Evolutionary conservation across 1,140 invertebrate species (phyloP).

Genomic region (Drosophila pseudoobscura): DNA sequence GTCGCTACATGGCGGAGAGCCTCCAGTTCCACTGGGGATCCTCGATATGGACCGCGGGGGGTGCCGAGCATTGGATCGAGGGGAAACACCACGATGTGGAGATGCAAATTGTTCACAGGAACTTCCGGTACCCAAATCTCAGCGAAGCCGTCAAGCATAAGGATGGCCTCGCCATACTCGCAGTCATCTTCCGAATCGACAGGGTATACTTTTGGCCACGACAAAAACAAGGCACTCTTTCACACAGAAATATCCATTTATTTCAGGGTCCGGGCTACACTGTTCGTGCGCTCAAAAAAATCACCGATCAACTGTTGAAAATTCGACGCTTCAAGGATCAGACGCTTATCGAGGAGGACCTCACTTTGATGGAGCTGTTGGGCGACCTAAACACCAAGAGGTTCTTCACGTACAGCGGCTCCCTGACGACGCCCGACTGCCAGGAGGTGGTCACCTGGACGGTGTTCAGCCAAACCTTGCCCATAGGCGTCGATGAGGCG

Average conservation of each 20-base stretch:
- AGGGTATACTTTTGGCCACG: slow-evolving; percentile 30
- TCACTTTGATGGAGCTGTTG: slow-evolving; percentile 85
- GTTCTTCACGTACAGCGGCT: slow-evolving; percentile 93
- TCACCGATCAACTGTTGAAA: slow-evolving; percentile 24
- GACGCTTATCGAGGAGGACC: slow-evolving; percentile 9
- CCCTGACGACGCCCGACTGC: slow-evolving; percentile 95
- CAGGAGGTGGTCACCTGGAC: slow-evolving; percentile 95
- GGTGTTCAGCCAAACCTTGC: slow-evolving; percentile 90
- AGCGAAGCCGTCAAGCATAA: slow-evolving; percentile 37
- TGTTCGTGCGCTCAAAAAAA: slow-evolving; percentile 46
- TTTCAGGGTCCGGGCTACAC: slow-evolving; percentile 37
- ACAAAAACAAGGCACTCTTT: too few relatives aligned
- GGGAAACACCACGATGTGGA: slow-evolving; percentile 56
- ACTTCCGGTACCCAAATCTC: slow-evolving; percentile 41
- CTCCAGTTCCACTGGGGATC: slow-evolving; percentile 89
- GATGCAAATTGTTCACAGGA: slow-evolving; percentile 75
- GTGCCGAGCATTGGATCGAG: slow-evolving; percentile 66
- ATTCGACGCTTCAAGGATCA: slow-evolving; percentile 23
- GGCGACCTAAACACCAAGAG: slow-evolving; percentile 84
- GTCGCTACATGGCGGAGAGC: slow-evolving; percentile 86
- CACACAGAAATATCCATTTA: too few relatives aligned
- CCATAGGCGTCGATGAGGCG: slow-evolving; percentile 90
- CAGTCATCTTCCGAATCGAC: slow-evolving; percentile 56
- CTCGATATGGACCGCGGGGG: slow-evolving; percentile 19
- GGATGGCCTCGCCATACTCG: slow-evolving; percentile 69